phyloP scores from a whole-genome alignment of 2,888 invertebrate genomes.

The Idaea aversata region DNA sequence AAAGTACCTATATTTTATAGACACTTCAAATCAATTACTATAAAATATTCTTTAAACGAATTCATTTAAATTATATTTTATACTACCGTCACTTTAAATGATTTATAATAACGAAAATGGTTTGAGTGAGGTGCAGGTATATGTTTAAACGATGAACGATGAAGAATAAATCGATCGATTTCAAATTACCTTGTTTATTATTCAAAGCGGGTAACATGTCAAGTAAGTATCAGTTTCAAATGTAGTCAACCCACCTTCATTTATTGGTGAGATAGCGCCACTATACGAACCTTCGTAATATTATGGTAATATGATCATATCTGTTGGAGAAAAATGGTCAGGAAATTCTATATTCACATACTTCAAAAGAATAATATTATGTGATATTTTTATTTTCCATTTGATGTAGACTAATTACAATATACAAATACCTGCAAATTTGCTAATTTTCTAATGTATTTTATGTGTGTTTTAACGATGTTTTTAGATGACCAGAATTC shows the following conservation, averaged over 20 bases:
- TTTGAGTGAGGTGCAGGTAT: not conserved
- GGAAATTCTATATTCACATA: not conserved
- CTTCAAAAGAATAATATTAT: not conserved
- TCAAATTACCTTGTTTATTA: slow-evolving; percentile 43
- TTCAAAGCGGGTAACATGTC: slow-evolving; percentile 37
- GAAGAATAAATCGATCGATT: slow-evolving; percentile 35
- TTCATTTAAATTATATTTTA: no score
- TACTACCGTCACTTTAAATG: no score
- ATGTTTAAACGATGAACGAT: not conserved
- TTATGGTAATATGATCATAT: slow-evolving; percentile 18
- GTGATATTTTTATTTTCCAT: not conserved
- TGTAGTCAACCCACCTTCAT: slow-evolving; percentile 24
- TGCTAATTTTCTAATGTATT: no score
- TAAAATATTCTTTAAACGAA: no score
- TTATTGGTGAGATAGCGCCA: slow-evolving; percentile 18
- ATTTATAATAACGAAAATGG: not conserved
- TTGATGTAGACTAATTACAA: not conserved
- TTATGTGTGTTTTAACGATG: not conserved
- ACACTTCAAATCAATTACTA: no score
- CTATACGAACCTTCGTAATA: slow-evolving; percentile 5
- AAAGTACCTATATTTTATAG: no score
- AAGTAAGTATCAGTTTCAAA: slow-evolving; percentile 36
- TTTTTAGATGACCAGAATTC: not conserved
- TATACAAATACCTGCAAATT: not conserved
- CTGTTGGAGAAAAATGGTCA: slow-evolving; percentile 19